Conservation (phyloP, 2,888 invertebrate genomes). For the Lamellibrachia satsuma region DNA sequence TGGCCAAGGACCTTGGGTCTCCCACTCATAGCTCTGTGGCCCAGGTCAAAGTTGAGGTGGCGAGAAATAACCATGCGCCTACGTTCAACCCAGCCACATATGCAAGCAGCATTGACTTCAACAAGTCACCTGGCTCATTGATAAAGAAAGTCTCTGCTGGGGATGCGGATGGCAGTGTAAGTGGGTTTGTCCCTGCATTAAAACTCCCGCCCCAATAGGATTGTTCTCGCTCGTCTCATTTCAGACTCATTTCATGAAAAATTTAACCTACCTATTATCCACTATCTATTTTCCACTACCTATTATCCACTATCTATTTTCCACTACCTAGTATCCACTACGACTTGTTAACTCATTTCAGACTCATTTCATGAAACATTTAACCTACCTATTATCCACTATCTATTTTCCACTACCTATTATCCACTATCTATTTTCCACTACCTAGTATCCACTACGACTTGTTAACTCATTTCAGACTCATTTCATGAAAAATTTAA, state of each 20-base stretch:
- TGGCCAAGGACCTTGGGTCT: constrained; percentile 49
- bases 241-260: not conserved
- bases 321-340: too few relatives aligned
- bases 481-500: not conserved
- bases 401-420: too few relatives aligned
- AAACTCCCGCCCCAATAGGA: not conserved
- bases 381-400: too few relatives aligned
- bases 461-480: not conserved
- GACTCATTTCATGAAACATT: not conserved
- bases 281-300: too few relatives aligned
- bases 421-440: too few relatives aligned
- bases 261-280: too few relatives aligned
- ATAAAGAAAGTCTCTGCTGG: constrained; percentile 46
- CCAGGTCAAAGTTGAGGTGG: constrained; percentile 48
- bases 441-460: too few relatives aligned
- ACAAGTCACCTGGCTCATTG: constrained; percentile 23
- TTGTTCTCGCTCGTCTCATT: not conserved
- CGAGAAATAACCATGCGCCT: constrained; percentile 48
- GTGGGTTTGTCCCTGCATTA: constrained; percentile 24
- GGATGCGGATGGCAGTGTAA: constrained; percentile 50
- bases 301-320: too few relatives aligned
- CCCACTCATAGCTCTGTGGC: constrained; percentile 38
- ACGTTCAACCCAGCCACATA: constrained; percentile 40
- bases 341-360: not conserved
- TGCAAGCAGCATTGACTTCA: constrained; percentile 37